These are phyloP conservation scores for Lasioglossum malachurum DNA, from an alignment of 2,888 invertebrate genomes.

Conservation along the genomic window DNA sequence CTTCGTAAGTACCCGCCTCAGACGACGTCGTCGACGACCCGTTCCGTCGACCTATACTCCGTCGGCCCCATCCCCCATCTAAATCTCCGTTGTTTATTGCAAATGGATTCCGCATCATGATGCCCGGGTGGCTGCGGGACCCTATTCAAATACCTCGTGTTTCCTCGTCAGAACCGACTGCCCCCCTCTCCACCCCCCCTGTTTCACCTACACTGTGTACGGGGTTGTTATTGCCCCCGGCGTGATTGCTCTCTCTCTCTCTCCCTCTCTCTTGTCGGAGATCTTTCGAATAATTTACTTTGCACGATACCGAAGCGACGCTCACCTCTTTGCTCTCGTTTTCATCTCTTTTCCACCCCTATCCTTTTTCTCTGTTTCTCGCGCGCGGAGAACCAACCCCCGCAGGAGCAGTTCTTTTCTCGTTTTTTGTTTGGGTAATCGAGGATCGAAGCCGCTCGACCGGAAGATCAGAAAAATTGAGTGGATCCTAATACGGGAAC, in stretches of 20 bases:
- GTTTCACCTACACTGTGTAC: constrained; percentile 54
- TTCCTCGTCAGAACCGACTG: constrained; percentile 74
- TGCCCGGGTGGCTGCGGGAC: constrained; percentile 79
- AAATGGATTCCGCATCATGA: constrained; percentile 84
- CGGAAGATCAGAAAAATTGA: constrained; percentile 83
- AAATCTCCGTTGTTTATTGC: constrained; percentile 85
- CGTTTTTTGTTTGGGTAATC: constrained; percentile 68
- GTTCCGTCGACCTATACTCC: constrained; percentile 62
- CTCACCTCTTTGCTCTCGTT: constrained; percentile 27
- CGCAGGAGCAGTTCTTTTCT: background rate
- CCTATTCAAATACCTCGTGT: constrained; percentile 81
- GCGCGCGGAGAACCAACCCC: background rate
- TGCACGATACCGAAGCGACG: constrained; percentile 72
- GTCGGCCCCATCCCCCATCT: constrained; percentile 66
- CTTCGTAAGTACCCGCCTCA: constrained; percentile 81
- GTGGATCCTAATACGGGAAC: constrained; percentile 82
- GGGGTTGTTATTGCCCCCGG: constrained; percentile 79
- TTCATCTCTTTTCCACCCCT: constrained; percentile 17
- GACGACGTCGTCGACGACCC: constrained; percentile 72
- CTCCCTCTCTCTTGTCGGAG: constrained; percentile 64
- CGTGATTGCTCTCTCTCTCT: constrained; percentile 79
- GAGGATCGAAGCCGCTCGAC: constrained; percentile 77
- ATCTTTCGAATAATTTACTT: constrained; percentile 82
- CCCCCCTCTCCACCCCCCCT: constrained; percentile 39
- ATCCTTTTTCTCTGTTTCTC: constrained; percentile 5